A percentile compares a stretch with the other conserved stretches of the same genome.
Conservation (phyloP, 2,797 vertebrate genomes). For the Selene dorsalis region DNA sequence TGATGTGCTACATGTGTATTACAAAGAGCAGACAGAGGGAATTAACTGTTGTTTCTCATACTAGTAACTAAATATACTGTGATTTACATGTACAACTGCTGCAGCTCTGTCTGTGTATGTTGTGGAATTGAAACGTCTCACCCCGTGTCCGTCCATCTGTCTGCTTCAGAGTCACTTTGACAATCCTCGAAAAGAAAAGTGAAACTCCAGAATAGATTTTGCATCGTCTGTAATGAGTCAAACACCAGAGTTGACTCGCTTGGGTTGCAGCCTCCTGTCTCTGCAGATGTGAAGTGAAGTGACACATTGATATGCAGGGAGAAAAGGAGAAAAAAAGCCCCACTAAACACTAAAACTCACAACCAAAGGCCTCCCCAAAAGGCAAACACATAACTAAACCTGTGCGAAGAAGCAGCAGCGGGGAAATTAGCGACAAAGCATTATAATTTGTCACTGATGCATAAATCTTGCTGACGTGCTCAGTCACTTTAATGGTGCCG, state of each 20-base stretch:
- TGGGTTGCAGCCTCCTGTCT: conserved; percentile 80
- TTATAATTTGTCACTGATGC: conserved; percentile 99
- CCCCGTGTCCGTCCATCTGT: conserved; percentile 27
- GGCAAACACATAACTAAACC: conserved; percentile 85
- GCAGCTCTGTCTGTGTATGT: background rate
- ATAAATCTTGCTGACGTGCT: conserved; percentile 99
- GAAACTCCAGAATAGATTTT: conserved; percentile 77
- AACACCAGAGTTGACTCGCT: conserved; percentile 70
- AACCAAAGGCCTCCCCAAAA: conserved; percentile 83
- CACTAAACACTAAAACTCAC: conserved; percentile 74
- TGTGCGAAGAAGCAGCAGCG: conserved; percentile 75
- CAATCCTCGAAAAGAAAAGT: conserved; percentile 59
- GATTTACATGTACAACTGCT: background rate
- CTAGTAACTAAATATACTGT: conserved; percentile 4
- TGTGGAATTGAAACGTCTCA: background rate
- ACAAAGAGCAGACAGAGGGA: background rate
- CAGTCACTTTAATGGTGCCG: conserved; percentile 97
- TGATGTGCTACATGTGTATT: conserved; percentile 2
- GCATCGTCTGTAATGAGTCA: conserved; percentile 73
- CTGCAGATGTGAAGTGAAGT: conserved; percentile 79
- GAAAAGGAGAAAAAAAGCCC: conserved; percentile 4
- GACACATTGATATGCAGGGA: conserved; percentile 76
- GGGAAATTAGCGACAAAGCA: conserved; percentile 86
- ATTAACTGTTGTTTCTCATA: background rate
- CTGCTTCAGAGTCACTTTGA: conserved; percentile 34